Evolutionary conservation across 2,113 vertebrate genomes (phyloP), one percentile per base, ranked within the genome.

Genomic region (Leucopternis melanops): DNA sequence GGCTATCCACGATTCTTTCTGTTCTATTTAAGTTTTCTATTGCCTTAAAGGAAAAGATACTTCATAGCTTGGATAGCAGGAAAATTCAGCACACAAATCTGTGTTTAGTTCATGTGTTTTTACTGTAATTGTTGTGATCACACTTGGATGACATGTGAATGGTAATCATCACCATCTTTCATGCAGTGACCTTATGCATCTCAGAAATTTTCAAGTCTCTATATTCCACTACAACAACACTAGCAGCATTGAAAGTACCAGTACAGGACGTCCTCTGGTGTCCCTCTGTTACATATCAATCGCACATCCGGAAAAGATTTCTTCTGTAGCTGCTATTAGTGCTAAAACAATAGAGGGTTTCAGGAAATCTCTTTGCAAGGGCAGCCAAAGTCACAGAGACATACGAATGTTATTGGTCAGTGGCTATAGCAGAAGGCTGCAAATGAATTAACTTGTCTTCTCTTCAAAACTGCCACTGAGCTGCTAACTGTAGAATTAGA

Each of bases 221-320:
- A 2, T n/a, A 32, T 27, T 61, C 12, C 16, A 25, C 23, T 49
- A 16, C 36, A 71, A 40, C 29, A 59, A 6, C 31, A 36, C 10
- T 9, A 44, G 12, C 47, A 81, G 38, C 63, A 72, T 3, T 59
- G n/a, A 70, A 71, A 87, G 16, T 32, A 38, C 20, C 62, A 50
- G 10, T 1, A 1, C 1, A 52, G 19, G 34, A 20, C 1, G 3
- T 71, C n/a, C 44, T 34, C 40, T 40, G 21, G 13, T 38, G 18
- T 63, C 57, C 38, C 55, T 55, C 54, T 49, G 22, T 25, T 67
- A 62, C 10, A 1, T 13, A 20, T 21, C 29, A 52, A 23, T 13
- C 55, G 12, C 18, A 57, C 12, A 25, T 19, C 34, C 6, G 34
- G 36, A 36, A 62, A 36, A 34, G 13, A 40, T 71, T 77, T 45